Percentiles rank a stretch among this genome's conserved stretches.
Conservation (phyloP, 2,113 vertebrate species). For the Scomber scombrus region DNA sequence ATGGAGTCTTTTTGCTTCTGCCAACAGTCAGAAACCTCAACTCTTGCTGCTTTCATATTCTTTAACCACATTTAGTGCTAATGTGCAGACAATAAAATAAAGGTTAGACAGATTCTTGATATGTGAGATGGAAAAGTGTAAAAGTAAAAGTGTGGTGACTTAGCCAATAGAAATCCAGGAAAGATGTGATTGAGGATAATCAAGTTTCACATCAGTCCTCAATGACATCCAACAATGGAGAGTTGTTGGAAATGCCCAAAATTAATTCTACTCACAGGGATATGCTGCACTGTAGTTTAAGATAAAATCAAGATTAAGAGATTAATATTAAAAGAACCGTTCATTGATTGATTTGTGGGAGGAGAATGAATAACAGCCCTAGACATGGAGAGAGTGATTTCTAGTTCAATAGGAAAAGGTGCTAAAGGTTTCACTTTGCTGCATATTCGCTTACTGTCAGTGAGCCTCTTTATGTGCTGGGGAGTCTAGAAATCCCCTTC, state of each 20-base stretch:
- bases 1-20: too few species aligned
- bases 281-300: conserved; percentile 23
- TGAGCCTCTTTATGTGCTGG: background rate
- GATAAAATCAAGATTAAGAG: conserved; percentile 45
- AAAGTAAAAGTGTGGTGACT: too few species aligned
- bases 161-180: background rate
- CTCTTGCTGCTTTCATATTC: background rate
- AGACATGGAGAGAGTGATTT: conserved; percentile 29
- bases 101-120: background rate
- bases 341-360: conserved; percentile 47
- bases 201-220: background rate
- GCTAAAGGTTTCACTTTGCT: conserved; percentile 22
- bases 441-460: background rate
- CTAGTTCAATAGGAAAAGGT: conserved; percentile 6
- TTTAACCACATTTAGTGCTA: background rate
- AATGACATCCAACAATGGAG: conserved; percentile 24
- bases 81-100: background rate
- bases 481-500: too few species aligned
- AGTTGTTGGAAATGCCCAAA: conserved; percentile 57
- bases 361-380: conserved; percentile 17
- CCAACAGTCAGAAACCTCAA: background rate
- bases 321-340: conserved; percentile 39
- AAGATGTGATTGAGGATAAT: background rate
- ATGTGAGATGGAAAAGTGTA: background rate
- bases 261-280: conserved; percentile 27